Base-by-base conservation (phyloP, 2,797 vertebrate genomes). In the Eupleurogrammus muticus region DNA sequence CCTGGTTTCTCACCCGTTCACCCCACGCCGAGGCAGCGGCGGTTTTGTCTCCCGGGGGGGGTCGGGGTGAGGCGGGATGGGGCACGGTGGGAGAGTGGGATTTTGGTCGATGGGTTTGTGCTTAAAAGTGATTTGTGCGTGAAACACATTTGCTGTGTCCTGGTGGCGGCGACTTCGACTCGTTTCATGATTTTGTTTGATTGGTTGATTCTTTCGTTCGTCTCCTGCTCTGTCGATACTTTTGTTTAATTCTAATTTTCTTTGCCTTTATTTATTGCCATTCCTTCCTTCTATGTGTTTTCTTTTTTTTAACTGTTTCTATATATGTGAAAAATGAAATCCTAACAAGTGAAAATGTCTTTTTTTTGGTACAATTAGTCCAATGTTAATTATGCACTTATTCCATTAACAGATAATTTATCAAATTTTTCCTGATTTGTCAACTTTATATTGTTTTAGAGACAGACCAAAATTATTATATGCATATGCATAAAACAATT, bases 121-220 rank as follows among this genome's bases (percentile, higher is more conserved):
- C 52, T 52, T 48, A 19, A 58, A 47, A 61, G 65, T 34, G 1
- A 70, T 57, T 4, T 19, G 57, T 36, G 60, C 32, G 75, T 13
- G 51, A 50, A 38, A 7, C 17, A 47, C 46, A 6, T 64, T 28
- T 36, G 62, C 52, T 60, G 14, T n/a, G 46, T 51, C 11, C 0
- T n/a, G 2, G 42, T 10, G 23, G 56, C 40, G 49, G 49, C 16
- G 48, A 73, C 24, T 79, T 32, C 19, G 35, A 65, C 51, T 73
- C 14, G 42, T 52, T 70, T 63, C 32, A 57, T 78, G 69, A 32
- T 73, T 70, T 54, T 21, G 24, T 24, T 16, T 63, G 56, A 75
- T 72, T 59, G n/a, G 57, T 71, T 54, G 0, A n/a, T n/a, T 56
- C 16, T 54, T 35, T 36, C 77, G n/a, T 75, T 64, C 50, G 38